phyloP scores from a whole-genome alignment of 2,113 vertebrate species.

The Rhadina sibilatrix region DNA sequence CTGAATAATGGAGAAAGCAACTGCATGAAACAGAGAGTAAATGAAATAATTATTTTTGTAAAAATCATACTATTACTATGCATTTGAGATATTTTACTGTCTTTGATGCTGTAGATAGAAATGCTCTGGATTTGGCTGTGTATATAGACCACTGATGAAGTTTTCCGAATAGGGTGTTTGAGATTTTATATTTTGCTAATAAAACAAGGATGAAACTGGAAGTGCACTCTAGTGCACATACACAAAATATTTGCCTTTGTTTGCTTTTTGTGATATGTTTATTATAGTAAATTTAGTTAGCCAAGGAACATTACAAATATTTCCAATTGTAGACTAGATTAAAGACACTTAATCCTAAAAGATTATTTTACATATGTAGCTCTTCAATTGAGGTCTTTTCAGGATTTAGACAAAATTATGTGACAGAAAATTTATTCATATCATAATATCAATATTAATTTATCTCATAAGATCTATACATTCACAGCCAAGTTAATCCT shows the following conservation, averaged over 20 bases:
- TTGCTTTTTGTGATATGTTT: neutral
- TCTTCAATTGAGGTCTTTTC: neutral
- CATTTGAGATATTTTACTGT: neutral
- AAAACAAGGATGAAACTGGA: neutral
- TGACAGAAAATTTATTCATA: neutral
- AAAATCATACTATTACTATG: neutral
- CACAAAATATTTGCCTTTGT: neutral
- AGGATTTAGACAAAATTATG: neutral
- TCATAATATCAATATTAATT: neutral
- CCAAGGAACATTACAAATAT: neutral
- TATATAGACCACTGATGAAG: neutral
- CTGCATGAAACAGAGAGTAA: accelerated
- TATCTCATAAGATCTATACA: neutral
- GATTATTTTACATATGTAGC: neutral
- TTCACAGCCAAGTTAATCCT: neutral
- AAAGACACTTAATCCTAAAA: neutral
- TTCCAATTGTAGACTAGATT: neutral
- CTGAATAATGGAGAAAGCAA: neutral
- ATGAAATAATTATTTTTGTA: accelerated
- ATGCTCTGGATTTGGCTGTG: neutral
- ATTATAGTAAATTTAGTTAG: neutral
- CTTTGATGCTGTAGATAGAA: neutral
- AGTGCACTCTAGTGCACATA: neutral
- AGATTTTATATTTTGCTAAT: neutral
- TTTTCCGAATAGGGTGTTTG: neutral